Conservation (phyloP, 2,797 vertebrate species). For the Mormyrus proboscirostris region DNA sequence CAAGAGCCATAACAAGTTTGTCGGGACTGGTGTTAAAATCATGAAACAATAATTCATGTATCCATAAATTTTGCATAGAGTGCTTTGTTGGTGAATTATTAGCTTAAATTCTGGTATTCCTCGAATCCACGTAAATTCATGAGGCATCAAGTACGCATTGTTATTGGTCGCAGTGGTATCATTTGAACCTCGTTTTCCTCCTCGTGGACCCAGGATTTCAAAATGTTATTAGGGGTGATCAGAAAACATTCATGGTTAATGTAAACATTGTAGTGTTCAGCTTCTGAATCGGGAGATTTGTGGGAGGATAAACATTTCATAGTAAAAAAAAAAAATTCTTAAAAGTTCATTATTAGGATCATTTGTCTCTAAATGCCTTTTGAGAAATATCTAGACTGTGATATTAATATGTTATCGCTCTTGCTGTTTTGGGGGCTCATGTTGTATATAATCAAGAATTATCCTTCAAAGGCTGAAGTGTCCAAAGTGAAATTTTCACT, state of each 20-base stretch:
- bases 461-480: not conserved
- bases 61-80: not conserved
- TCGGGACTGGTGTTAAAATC: not conserved
- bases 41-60: not conserved
- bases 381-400: not conserved
- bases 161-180: not conserved
- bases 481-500: not conserved
- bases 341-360: not conserved
- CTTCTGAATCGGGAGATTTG: not conserved
- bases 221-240: not conserved
- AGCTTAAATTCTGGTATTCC: not conserved
- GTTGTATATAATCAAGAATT: not conserved
- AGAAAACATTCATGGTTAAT: not conserved
- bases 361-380: not conserved
- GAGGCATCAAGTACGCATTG: not conserved
- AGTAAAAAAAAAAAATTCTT: not conserved
- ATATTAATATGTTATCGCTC: not conserved
- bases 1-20: not conserved
- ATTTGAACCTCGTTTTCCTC: not conserved
- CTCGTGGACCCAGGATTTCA: not conserved
- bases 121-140: not conserved
- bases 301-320: not conserved
- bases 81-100: not conserved
- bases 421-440: not conserved
- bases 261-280: not conserved